Evolutionary conservation across 2,797 vertebrate genomes (phyloP), one percentile per base, ranked within the genome.

Genomic region (Lutjanus argentimaculatus): DNA sequence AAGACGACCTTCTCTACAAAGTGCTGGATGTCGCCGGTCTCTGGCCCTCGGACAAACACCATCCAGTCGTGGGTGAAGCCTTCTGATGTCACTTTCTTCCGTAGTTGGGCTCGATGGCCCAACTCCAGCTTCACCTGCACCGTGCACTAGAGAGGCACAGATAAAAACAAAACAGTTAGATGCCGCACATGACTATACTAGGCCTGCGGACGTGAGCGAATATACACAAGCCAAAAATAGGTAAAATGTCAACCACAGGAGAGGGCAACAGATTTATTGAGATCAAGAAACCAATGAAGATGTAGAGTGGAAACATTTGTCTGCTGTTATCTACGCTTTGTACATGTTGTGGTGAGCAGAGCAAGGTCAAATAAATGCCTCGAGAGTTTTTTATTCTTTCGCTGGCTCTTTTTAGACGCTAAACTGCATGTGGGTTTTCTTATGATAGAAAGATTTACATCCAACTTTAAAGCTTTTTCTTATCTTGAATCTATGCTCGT

Each of bases 1-100:
- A 99, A 99, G 92, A 99, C 97, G 48, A 99, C 98, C 91, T 95
- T 98, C 80, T 99, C 98, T 93, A 99, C 97, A 86, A 99, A 99
- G 94, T 99, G 98, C 96, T 99, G 98, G 91, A 99, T 99, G 92
- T 99, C 97, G 6, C 97, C 98, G 43, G 97, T 97, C 92, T 99
- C 98, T 0, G 98, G 98, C 61, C 98, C 98, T 1, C 98, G 97
- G 62, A 99, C 98, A 48, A 99, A 99, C 89, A 99, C 98, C 98
- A 99, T 99, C 98, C 98, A 99, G 95, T 99, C 98, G 1, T 99
- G 98, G 70, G 98, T 99, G 91, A 99, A 99, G 21, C 98, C 98
- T 68, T 99, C 98, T 0, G 98, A 97, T 15, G 98, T 99, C 52
- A 97, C 97, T 87, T 99, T 99, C 94, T 99, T 99, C 83, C 98